Percentiles rank a stretch among this genome's conserved stretches.
Conservation (phyloP, 1,140 invertebrate species). For the Drosophila nigrodunni region DNA sequence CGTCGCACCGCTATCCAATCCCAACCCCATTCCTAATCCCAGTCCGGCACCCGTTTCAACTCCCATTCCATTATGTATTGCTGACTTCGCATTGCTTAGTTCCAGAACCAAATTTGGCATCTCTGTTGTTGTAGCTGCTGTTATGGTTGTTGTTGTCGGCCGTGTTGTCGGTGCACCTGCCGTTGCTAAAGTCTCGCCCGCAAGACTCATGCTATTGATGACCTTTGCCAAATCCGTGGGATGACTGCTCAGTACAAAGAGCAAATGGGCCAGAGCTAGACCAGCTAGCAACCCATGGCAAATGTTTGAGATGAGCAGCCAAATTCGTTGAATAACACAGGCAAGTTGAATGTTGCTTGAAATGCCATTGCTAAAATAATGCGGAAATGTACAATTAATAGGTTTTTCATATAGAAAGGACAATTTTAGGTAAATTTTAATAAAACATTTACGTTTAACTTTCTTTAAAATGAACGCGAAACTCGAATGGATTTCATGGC, state of each 20-base stretch:
- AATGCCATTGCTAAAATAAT: conserved; percentile 64
- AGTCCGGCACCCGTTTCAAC: conserved; percentile 8
- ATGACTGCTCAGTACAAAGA: conserved; percentile 80
- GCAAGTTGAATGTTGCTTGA: conserved; percentile 77
- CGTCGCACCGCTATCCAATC: background rate
- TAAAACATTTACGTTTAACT: no score
- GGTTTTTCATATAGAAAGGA: background rate
- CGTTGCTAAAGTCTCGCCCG: conserved; percentile 68
- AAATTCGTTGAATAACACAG: conserved; percentile 84
- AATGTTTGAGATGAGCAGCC: conserved; percentile 83
- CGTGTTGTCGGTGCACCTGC: conserved; percentile 13
- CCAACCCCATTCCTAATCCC: background rate
- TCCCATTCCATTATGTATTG: conserved; percentile 12
- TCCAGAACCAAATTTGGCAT: conserved; percentile 44
- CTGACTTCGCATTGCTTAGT: conserved; percentile 19
- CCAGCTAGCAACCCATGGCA: conserved; percentile 84
- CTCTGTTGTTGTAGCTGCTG: conserved; percentile 25
- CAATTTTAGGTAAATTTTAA: no score
- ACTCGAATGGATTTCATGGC: no score
- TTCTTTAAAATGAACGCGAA: no score
- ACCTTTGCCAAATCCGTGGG: conserved; percentile 82
- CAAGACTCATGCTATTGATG: conserved; percentile 75
- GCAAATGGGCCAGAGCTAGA: conserved; percentile 82
- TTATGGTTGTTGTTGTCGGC: conserved; percentile 28
- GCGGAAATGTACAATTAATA: background rate